Percentiles rank a stretch among this genome's conserved stretches.
phyloP scores from a whole-genome alignment of 2,113 vertebrate genomes.

The Paramisgurnus dabryanus region DNA sequence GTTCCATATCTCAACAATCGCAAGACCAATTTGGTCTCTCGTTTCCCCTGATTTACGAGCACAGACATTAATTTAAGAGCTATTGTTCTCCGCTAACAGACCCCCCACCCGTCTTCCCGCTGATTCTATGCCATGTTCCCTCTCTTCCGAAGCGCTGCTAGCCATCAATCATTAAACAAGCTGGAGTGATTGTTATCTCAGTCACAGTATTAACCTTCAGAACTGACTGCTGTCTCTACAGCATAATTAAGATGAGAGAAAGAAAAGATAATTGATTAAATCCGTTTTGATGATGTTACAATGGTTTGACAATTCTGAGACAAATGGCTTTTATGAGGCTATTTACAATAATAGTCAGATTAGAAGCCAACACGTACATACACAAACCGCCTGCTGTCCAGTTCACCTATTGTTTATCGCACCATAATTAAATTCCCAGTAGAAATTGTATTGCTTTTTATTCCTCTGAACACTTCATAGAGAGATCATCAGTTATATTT shows the following conservation, averaged over 20 bases:
- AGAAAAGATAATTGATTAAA: slow-evolving; percentile 68
- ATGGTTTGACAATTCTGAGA: slow-evolving; percentile 63
- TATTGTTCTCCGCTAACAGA: slow-evolving; percentile 77
- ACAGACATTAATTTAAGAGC: slow-evolving; percentile 79
- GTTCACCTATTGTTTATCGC: not conserved
- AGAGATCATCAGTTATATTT: too few species aligned
- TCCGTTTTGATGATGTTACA: slow-evolving; percentile 66
- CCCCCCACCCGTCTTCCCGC: slow-evolving; percentile 50
- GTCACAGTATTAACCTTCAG: slow-evolving; percentile 74
- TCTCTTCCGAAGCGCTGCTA: slow-evolving; percentile 33
- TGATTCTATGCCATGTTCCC: slow-evolving; percentile 36
- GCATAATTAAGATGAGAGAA: slow-evolving; percentile 62
- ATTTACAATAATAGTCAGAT: slow-evolving; percentile 73
- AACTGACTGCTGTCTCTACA: slow-evolving; percentile 65
- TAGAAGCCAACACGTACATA: slow-evolving; percentile 61
- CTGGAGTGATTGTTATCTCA: slow-evolving; percentile 74
- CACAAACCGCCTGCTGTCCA: slow-evolving; percentile 14
- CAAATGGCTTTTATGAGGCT: slow-evolving; percentile 76
- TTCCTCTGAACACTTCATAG: too few species aligned
- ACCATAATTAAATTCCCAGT: too few species aligned
- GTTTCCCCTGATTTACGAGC: slow-evolving; percentile 76
- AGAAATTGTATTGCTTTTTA: too few species aligned
- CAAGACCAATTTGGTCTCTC: slow-evolving; percentile 63
- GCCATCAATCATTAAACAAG: slow-evolving; percentile 71
- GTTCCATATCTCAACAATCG: slow-evolving; percentile 71